These are phyloP conservation scores for Hiodon alosoides DNA, from an alignment of 2,113 vertebrate species.

Conservation along the genomic window DNA sequence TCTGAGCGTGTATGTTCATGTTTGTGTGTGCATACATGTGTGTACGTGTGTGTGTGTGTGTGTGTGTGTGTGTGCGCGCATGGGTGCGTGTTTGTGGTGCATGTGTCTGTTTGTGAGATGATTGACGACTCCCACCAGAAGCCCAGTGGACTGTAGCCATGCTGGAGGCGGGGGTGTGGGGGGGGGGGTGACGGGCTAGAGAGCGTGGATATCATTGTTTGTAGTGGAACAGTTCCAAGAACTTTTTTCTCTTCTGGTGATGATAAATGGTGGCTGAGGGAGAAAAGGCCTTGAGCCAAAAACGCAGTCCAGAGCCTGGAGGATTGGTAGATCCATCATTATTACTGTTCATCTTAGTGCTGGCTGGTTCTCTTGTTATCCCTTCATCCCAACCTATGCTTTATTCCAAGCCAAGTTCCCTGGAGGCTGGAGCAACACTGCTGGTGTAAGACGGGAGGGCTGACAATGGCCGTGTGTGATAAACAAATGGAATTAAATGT, in stretches of 20 bases:
- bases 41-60: neutral
- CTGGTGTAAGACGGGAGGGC: too few species aligned
- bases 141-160: neutral
- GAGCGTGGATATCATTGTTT: constrained; percentile 18
- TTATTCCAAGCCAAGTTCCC: neutral
- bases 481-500: neutral
- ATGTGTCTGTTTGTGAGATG: neutral
- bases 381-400: constrained; percentile 8
- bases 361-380: constrained; percentile 8
- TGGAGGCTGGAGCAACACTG: neutral
- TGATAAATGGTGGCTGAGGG: constrained; percentile 25
- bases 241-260: constrained; percentile 4
- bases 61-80: constrained; percentile 1
- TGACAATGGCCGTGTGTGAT: neutral
- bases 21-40: neutral
- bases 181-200: neutral
- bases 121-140: neutral
- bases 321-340: constrained; percentile 13
- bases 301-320: constrained; percentile 1
- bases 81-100: neutral
- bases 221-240: constrained; percentile 22
- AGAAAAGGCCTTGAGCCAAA: constrained; percentile 9
- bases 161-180: neutral
- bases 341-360: constrained; percentile 14
- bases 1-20: neutral